Base-by-base conservation (phyloP, 2,888 invertebrate species). In the Meandrusa payeni region DNA sequence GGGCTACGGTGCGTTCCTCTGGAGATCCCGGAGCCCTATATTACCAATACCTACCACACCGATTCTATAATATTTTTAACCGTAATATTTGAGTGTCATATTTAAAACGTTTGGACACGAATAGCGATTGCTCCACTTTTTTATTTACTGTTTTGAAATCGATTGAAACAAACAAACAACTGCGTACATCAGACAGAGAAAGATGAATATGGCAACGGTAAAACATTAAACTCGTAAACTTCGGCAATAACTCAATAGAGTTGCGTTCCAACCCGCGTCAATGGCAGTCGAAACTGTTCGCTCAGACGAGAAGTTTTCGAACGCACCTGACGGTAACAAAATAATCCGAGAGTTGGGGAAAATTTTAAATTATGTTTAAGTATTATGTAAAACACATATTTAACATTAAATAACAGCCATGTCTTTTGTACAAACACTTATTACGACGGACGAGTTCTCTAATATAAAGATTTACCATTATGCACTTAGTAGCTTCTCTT, bases 211-310 rank as follows among this genome's bases (percentile, higher is more conserved):
- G 33, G 24, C 11, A 33, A 42, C 22, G 23, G 28, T n/a, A 24
- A 36, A 36, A 37, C 37, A 37, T 43, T 37, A 54, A 52, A 50
- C 49, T 46, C 45, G 49, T 47, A 54, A 66, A 69, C 57, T 69
- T 67, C 49, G 33, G 49, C 64, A 58, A 69, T 69, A 69, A 68
- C 56, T 72, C 69, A 64, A 61, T 55, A 13, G 24, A 43, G 36
- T 31, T 17, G 31, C 15, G 24, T 37, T 43, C 49, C 40, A 33
- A 45, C 45, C 42, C 38, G 33, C 53, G 60, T 62, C 64, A 62
- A 59, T 61, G 57, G 50, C 59, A 55, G 49, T 49, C 52, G 40
- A 48, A 50, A 48, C 47, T 48, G 52, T 47, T 45, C 43, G 41
- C 27, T 12, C 32, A 17, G 15, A 4, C 36, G 43, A 32, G 36